Base-by-base conservation (phyloP, 2,113 vertebrate genomes). In the Panthera uncia region DNA sequence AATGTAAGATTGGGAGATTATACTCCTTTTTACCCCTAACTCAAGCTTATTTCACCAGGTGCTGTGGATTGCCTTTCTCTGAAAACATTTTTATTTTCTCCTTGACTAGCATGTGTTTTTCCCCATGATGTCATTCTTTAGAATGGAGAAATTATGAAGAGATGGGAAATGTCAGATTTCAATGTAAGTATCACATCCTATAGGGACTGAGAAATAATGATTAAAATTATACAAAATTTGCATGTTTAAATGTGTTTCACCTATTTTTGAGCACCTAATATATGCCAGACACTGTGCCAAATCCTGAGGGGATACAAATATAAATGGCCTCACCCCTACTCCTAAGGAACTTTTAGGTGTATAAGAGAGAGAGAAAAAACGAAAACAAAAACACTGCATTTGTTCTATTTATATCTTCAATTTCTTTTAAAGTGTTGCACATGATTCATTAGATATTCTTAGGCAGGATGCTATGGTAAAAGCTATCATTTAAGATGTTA, bases 161-260 rank as follows among this genome's bases (percentile, higher is more conserved):
- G 41, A 63, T 80, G n/a, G 25, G 57, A 95, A 14, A 61, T 79
- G 29, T 69, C 71, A 85, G 4, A 52, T 94, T 66, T 79, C 45
- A 86, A 36, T 73, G 31, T 57, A 79, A 74, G 25, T 90, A 71
- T 61, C 52, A 52, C 11, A 84, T 80, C 41, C 33, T 45, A 27
- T 68, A 79, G 27, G 36, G 11, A 52, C 41, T 91, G 9, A 80
- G 55, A 78, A 94, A 84, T 78, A 91, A 27, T 89, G 9, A 16
- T 80, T 92, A 85, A 89, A 79, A 88, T 78, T 66, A 65, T 55
- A 78, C 12, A 65, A 96, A 96, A 83, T 84, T 57, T 31, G 33
- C 55, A n/a, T 78, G 11, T 89, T 94, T 93, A 94, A 90, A 57
- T 78, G 16, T 63, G 45, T 41, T 81, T 97, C 23, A 88, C 8